These are phyloP conservation scores for Coturnix japonica DNA, from an alignment of 2,113 vertebrate genomes.

Conservation along the genomic window DNA sequence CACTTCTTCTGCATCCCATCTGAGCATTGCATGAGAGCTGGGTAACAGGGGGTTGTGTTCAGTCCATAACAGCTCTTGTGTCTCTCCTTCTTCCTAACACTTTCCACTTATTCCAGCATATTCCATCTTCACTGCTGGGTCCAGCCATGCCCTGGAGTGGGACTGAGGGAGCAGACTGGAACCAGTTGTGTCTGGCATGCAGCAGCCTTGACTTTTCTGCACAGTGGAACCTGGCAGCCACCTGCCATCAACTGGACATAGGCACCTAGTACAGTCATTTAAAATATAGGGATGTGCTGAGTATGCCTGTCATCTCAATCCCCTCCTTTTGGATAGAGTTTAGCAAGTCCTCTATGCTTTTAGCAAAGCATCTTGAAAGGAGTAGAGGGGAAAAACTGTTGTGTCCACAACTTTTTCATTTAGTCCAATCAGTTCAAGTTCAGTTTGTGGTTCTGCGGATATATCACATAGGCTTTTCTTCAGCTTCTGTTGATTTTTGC, in stretches of 20 bases:
- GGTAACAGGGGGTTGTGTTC: not conserved
- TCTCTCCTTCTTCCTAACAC: not conserved
- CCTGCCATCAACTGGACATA: not conserved
- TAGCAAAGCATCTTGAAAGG: not conserved
- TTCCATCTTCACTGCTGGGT: not conserved
- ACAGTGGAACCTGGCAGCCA: fast-evolving
- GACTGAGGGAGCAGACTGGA: not conserved
- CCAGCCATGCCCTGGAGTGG: fast-evolving
- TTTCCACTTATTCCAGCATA: not conserved
- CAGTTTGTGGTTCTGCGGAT: not conserved
- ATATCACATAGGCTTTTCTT: not conserved
- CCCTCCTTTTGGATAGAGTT: not conserved
- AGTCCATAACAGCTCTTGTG: not conserved
- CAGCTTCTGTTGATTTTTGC: not conserved
- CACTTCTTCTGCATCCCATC: not conserved
- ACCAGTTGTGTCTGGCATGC: fast-evolving
- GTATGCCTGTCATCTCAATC: not conserved
- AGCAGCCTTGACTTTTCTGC: fast-evolving
- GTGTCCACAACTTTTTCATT: not conserved
- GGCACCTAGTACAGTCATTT: not conserved
- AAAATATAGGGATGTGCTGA: not conserved
- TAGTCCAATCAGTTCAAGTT: not conserved
- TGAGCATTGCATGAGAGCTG: not conserved
- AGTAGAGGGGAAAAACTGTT: not conserved
- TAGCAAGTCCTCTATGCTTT: not conserved